Base-by-base conservation (phyloP, 1,140 invertebrate genomes). In the Rhopalosiphum padi region DNA sequence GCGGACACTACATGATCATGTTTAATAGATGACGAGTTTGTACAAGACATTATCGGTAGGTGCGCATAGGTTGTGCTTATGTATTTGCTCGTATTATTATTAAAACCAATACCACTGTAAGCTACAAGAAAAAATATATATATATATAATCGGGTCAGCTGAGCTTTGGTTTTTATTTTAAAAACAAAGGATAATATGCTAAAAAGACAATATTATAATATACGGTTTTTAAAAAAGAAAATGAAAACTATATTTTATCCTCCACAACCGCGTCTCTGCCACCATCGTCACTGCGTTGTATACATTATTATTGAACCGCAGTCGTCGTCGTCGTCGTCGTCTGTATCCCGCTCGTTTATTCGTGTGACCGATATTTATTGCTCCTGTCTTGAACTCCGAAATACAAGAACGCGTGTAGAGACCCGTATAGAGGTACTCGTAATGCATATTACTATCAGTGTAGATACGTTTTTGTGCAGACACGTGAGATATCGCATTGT, bases 1-100 rank as follows among this genome's bases (percentile, higher is more conserved):
- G n/a, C 4, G 4, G 1, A 15, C 30, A 4, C 1, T 11, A 1
- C 0, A 68, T 4, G 3, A 51, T 11, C 11, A n/a, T n/a, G 60
- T 4, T 68, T 68, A 18, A 30, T 30, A 68, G 60, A 68, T 1
- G 30, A n/a, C 1, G 4, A 68, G 60, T 11, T 2, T 11, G 5
- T 68, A 15, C 2, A n/a, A n/a, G 18, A 6, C n/a, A 5, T 68
- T n/a, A 77, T 21, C 11, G 60, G 4, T 60, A 9, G 30, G 55
- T 68, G n/a, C 30, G 11, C 46, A 15, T 46, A 46, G 46, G 9
- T 46, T 5, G 4, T 15, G 30, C 41, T n/a, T n/a, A n/a, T 51
- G 2, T 51, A 51, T 48, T 48, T 48, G 48, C 18, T 68, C 53
- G 23, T n/a, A n/a, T 68, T 68, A n/a, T 68, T 15, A 68, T 68